phyloP scores from a whole-genome alignment of 1,140 invertebrate species.

The Centruroides vittatus region DNA sequence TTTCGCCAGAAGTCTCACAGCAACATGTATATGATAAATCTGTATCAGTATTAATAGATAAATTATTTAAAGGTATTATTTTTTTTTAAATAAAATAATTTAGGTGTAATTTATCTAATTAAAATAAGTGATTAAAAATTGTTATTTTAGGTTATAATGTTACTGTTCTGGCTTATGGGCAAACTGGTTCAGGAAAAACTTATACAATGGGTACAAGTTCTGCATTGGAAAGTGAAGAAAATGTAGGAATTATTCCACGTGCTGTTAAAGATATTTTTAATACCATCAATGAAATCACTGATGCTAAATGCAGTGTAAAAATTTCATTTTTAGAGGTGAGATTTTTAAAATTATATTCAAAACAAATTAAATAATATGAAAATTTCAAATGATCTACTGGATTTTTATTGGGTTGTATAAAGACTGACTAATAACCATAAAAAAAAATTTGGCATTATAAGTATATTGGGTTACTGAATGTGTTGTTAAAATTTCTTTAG shows the following conservation, averaged over 20 bases:
- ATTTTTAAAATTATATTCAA: neutral
- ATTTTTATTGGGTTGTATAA: constrained; percentile 40
- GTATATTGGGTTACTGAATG: no score
- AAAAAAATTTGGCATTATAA: no score
- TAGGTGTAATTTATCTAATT: neutral
- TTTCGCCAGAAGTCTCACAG: constrained; percentile 51
- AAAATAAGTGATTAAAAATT: constrained; percentile 1
- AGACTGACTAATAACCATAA: no score
- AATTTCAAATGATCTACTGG: neutral
- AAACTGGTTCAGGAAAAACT: constrained; percentile 80
- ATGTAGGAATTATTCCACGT: constrained; percentile 80
- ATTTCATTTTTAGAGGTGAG: constrained; percentile 51
- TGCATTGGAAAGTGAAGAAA: constrained; percentile 45
- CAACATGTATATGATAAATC: constrained; percentile 64
- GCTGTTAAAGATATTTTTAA: constrained; percentile 79
- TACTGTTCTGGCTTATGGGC: constrained; percentile 90
- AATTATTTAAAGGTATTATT: constrained; percentile 60
- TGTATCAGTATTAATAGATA: constrained; percentile 67
- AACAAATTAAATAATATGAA: no score
- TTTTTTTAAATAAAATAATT: neutral
- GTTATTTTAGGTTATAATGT: constrained; percentile 74
- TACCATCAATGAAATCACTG: constrained; percentile 47
- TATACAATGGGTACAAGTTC: constrained; percentile 77
- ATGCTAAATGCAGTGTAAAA: constrained; percentile 45
- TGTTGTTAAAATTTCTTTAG: no score